These are phyloP conservation scores for Hydrolagus affinis DNA, from an alignment of 2,113 vertebrate genomes.

Conservation along the genomic window DNA sequence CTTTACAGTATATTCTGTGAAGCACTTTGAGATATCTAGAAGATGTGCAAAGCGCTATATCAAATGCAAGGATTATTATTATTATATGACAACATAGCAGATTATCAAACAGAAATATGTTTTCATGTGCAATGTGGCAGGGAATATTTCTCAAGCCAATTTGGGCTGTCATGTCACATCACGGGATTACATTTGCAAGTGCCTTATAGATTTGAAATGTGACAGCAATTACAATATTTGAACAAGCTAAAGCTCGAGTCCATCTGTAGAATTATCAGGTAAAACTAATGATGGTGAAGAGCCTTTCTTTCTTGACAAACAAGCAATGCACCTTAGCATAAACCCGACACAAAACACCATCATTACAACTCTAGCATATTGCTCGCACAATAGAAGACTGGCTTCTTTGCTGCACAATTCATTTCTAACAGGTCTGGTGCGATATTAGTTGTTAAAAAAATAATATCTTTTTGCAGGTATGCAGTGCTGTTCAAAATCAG, in stretches of 20 bases:
- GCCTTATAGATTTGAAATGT: neutral
- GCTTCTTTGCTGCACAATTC: too few species aligned
- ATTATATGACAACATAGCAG: neutral
- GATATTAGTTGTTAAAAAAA: neutral
- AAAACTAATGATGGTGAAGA: neutral
- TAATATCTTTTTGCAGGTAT: constrained; percentile 56
- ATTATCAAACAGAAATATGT: neutral
- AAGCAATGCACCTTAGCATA: too few species aligned
- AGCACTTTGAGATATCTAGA: too few species aligned
- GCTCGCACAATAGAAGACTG: too few species aligned
- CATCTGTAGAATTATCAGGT: neutral
- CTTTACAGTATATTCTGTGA: too few species aligned
- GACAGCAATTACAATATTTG: neutral
- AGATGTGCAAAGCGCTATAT: too few species aligned
- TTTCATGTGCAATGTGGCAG: neutral
- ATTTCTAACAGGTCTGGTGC: too few species aligned
- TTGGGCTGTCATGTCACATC: neutral
- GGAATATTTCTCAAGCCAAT: neutral
- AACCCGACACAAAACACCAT: too few species aligned
- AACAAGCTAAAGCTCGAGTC: neutral
- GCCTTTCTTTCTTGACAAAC: too few species aligned
- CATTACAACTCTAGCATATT: too few species aligned
- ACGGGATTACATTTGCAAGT: neutral
- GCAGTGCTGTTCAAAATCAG: constrained; percentile 91
- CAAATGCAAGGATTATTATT: too few species aligned